Evolutionary conservation across 2,888 invertebrate species (phyloP).

Genomic region (Cantharis rufa): DNA sequence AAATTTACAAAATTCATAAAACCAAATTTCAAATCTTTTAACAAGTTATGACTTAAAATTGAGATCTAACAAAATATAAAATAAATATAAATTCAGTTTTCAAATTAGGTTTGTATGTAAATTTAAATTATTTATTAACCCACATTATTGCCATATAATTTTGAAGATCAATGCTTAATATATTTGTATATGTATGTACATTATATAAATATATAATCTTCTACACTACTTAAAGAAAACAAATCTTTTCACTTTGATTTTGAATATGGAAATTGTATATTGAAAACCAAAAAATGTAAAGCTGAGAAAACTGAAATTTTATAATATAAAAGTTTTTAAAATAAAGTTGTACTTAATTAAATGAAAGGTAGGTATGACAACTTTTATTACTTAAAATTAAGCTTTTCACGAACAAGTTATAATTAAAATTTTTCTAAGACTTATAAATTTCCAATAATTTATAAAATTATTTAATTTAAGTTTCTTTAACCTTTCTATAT

Average conservation of each 20-base stretch:
- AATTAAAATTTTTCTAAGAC: background rate
- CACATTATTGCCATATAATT: no score
- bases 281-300: background rate
- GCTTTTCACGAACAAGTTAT: background rate
- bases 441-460: background rate
- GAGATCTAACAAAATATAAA: no score
- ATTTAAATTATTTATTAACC: no score
- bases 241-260: background rate
- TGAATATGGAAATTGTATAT: background rate
- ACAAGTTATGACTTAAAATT: no score
- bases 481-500: background rate
- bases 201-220: background rate
- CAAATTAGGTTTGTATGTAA: no score
- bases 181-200: no score
- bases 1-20: no score
- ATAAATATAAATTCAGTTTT: no score
- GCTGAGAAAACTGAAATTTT: background rate
- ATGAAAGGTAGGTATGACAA: background rate
- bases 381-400: background rate
- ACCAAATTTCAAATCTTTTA: no score
- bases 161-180: no score
- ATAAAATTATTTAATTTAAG: background rate
- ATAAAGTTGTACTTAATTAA: background rate
- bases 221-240: background rate
- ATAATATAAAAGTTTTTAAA: background rate